Evolutionary conservation across 2,797 vertebrate genomes (phyloP), one percentile per base, ranked within the genome.

Genomic region (Danionella dracula): DNA sequence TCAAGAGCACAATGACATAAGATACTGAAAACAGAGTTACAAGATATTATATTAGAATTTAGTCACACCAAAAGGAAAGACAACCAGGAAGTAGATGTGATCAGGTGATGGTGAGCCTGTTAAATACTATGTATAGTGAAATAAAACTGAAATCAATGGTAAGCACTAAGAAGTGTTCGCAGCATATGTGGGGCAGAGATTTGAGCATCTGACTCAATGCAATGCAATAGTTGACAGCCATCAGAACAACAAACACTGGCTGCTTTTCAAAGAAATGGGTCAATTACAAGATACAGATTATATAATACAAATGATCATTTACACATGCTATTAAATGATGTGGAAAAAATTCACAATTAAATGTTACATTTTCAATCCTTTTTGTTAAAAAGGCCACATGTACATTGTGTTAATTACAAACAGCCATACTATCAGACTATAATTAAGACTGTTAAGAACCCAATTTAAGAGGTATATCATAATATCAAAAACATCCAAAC

Each of bases 201-300:
- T 61, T 61, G 20, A 50, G 9, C 11, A 29, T 63, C 12, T 51
- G 48, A 65, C 46, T 46, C 56, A 59, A 59, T 32, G n/a, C 37
- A 29, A 34, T 10, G 17, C 17, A 23, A 54, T 11, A 20, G 27
- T 64, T 7, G 2, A 44, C 15, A 51, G 35, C 21, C 4, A 15
- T 16, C 37, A 27, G 27, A 27, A 19, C 55, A 32, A 32, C 31
- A 45, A 49, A 29, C 35, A 10, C 7, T 37, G 12, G 12, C 23
- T 3, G 23, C 23, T 27, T 19, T 12, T 13, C 45, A 13, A 51
- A 63, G 19, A 13, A 32, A 55, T 16, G 19, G 51, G 34, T 23
- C 35, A 27, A 38, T 16, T 8, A 8, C n/a, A 38, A 10, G 27
- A 29, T 37, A 11, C 10, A 6, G 23, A 27, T 27, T 3, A 27